Conservation (phyloP, 2,797 vertebrate species). For the Tenualosa ilisha region DNA sequence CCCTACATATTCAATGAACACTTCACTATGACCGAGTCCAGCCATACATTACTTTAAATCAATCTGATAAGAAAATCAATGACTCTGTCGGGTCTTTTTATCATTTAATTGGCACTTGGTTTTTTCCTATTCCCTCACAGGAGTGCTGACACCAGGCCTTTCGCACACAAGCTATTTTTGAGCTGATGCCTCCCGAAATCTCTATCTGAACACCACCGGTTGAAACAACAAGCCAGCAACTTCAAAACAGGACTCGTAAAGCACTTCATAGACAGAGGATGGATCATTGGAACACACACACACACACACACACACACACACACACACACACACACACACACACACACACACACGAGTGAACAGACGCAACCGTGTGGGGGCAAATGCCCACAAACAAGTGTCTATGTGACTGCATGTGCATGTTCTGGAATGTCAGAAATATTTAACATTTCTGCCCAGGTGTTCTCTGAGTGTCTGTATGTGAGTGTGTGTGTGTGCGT, state of each 20-base stretch:
- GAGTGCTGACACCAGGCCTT: not conserved
- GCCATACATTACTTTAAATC: not conserved
- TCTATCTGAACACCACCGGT: slow-evolving; percentile 29
- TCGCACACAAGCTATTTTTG: not conserved
- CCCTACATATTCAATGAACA: not conserved
- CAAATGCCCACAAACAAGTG: not conserved
- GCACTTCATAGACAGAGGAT: not conserved
- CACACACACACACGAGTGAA: not conserved
- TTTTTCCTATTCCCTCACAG: not conserved
- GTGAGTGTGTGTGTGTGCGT: not conserved
- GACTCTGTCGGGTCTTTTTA: not conserved
- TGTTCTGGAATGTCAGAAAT: not conserved
- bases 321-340: too few species aligned
- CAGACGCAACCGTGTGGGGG: not conserved
- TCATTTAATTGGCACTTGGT: not conserved
- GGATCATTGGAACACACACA: not conserved
- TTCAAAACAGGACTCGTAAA: slow-evolving; percentile 22
- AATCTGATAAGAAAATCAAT: slow-evolving; percentile 1
- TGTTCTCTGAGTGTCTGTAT: not conserved
- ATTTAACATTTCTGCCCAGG: not conserved
- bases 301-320: too few species aligned
- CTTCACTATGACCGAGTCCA: not conserved
- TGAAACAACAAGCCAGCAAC: slow-evolving; percentile 38
- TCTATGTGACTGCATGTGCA: not conserved
- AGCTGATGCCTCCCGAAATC: slow-evolving; percentile 30